Evolutionary conservation across 1,140 invertebrate genomes (phyloP).

Genomic region (Penaeus indicus): DNA sequence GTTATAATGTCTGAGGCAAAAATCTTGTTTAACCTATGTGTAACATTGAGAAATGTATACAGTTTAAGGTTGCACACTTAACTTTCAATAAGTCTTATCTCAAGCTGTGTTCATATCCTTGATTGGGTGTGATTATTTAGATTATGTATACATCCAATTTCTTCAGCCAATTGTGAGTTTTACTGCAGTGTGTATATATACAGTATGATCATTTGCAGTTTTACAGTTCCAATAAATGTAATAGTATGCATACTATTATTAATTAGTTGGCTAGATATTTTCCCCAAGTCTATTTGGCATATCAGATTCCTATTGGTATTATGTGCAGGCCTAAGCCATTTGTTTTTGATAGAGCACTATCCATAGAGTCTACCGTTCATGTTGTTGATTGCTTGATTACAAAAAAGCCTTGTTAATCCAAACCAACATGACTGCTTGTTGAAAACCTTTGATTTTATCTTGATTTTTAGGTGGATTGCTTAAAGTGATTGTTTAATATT

Average conservation of each 20-base stretch:
- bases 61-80: too few relatives aligned
- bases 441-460: conserved; percentile 2
- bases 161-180: not conserved
- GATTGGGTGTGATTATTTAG: too few relatives aligned
- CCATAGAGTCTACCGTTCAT: conserved; percentile 53
- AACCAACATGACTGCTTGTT: conserved; percentile 34
- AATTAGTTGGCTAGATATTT: conserved; percentile 25
- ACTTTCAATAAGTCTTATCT: too few relatives aligned
- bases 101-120: too few relatives aligned
- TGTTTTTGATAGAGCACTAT: conserved; percentile 54
- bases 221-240: conserved; percentile 21
- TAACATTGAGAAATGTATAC: too few relatives aligned
- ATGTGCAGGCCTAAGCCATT: conserved; percentile 49
- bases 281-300: conserved; percentile 54
- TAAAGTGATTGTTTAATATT: conserved; percentile 28
- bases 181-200: conserved; percentile 30
- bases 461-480: conserved; percentile 29
- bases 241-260: conserved; percentile 15
- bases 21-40: too few relatives aligned
- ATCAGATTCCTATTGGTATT: conserved; percentile 57
- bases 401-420: conserved; percentile 57
- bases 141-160: conserved; percentile 21
- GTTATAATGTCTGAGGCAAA: too few relatives aligned
- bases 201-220: conserved; percentile 23
- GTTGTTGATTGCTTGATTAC: conserved; percentile 60